A percentile compares a stretch with the other conserved stretches of the same genome.
Evolutionary conservation across 2,888 invertebrate genomes (phyloP).

Genomic region (Leucania comma): DNA sequence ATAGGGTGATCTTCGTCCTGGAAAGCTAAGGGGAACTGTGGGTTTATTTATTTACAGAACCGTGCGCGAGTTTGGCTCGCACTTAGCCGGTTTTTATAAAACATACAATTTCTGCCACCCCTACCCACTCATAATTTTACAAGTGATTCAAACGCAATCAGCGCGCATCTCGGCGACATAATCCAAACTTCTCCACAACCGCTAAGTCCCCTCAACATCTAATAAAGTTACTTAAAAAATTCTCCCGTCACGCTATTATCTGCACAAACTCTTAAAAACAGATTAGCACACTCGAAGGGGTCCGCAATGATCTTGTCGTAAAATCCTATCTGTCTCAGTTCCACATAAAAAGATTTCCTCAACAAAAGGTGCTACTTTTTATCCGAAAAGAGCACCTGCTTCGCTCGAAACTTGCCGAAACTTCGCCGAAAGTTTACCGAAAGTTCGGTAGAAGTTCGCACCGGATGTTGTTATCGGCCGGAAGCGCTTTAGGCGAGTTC

Average conservation of each 20-base stretch:
- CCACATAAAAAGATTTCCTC: constrained; percentile 71
- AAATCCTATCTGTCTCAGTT: constrained; percentile 74
- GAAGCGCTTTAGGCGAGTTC: constrained; percentile 90
- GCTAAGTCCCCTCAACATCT: constrained; percentile 44
- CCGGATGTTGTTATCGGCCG: constrained; percentile 91
- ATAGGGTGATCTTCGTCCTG: too few species aligned
- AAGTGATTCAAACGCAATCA: constrained; percentile 39
- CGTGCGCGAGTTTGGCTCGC: too few species aligned
- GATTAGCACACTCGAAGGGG: constrained; percentile 65
- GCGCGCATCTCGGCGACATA: constrained; percentile 22
- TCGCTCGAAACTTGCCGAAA: constrained; percentile 73
- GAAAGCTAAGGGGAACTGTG: too few species aligned
- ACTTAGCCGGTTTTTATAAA: not conserved
- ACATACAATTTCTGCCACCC: not conserved
- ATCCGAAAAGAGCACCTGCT: constrained; percentile 88
- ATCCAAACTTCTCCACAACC: constrained; percentile 42
- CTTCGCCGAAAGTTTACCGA: constrained; percentile 74
- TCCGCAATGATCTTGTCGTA: constrained; percentile 65
- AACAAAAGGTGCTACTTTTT: constrained; percentile 86
- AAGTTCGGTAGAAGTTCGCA: constrained; percentile 75
- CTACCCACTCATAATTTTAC: not conserved
- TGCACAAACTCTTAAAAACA: constrained; percentile 65
- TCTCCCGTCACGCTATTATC: constrained; percentile 65
- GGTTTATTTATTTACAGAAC: too few species aligned
- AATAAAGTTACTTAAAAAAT: constrained; percentile 62